Evolutionary conservation across 2,113 vertebrate genomes (phyloP), one percentile per base, ranked within the genome.

Genomic region (Chunga burmeisteri): DNA sequence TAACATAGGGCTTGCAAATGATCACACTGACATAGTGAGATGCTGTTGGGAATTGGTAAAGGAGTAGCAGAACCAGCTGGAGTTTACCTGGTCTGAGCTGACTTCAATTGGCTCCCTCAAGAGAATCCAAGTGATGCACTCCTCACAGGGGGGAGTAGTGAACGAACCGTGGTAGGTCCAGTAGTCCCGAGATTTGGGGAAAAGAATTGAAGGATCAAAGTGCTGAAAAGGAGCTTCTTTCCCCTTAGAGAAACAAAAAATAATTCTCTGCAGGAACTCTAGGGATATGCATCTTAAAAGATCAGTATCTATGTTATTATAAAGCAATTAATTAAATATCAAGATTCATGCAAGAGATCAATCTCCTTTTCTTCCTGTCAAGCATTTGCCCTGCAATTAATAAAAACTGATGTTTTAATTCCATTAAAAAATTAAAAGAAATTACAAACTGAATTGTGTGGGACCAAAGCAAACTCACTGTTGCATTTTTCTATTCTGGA

Each of bases 131-230:
- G 98, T 99, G 47, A 99, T 99, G 84, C 99, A 99, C 94, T 99
- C 99, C 81, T 99, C 98, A 52, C 99, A 99, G 61, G 99, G 99
- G 2, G 99, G 99, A 0, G 99, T 99, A 91, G 99, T 99, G 98
- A 99, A 99, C 0, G 99, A 99, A 58, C 99, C 99, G 0, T 98
- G 98, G n/a, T 99, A 99, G 2, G 99, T 99, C 99, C 99, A 99
- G 97, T 99, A 99, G 96, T 99, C 98, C 11, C 99, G 99, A 92
- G 98, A 98, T 65, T 95, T 63, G 2, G 99, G 99, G 73, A 99
- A 99, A 95, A 99, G 97, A 84, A 97, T 95, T 4, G 98, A 82
- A 2, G 99, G 99, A 96, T 99, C 98, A 13, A 99, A 99, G 91
- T 98, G 93, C 4, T 70, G 70, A 80, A 99, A 99, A 61, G 99